A percentile compares a stretch with the other conserved stretches of the same genome.
Evolutionary conservation across 2,113 vertebrate species (phyloP).

Genomic region (Hemibagrus wyckioides): DNA sequence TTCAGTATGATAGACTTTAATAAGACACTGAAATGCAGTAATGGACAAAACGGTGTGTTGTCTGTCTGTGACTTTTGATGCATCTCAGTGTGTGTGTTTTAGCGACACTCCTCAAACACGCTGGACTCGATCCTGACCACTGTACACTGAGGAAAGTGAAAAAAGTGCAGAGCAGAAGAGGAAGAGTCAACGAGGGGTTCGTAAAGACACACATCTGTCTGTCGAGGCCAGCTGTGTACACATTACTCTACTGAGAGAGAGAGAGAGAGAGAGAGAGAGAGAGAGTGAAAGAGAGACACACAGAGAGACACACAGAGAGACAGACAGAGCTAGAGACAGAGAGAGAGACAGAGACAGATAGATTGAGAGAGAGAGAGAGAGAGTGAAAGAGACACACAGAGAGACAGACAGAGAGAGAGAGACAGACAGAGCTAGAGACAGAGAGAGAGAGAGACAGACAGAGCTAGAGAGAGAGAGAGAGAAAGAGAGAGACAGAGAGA

Average conservation of each 20-base stretch:
- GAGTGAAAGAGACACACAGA: too few species aligned
- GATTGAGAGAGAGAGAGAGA: too few species aligned
- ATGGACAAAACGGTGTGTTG: not conserved
- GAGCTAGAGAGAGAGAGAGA: too few species aligned
- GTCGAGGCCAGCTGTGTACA: constrained; percentile 75
- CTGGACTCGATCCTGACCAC: constrained; percentile 22
- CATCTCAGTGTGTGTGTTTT: constrained; percentile 19
- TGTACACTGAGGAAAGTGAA: constrained; percentile 65
- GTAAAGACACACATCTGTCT: constrained; percentile 70
- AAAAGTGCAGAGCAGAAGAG: constrained; percentile 49
- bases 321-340: not conserved
- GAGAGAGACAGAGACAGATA: too few species aligned
- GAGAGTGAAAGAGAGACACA: not conserved
- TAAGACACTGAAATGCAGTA: not conserved
- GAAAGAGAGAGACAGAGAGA: too few species aligned
- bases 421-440: too few species aligned
- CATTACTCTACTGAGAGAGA: constrained; percentile 56
- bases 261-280: not conserved
- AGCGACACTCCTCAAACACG: constrained; percentile 48
- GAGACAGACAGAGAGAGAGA: too few species aligned
- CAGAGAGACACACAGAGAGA: too few species aligned
- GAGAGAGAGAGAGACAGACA: too few species aligned
- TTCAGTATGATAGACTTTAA: not conserved
- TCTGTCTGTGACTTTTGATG: not conserved
- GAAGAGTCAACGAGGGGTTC: constrained; percentile 65